Evolutionary conservation across 2,113 vertebrate species (phyloP).

Genomic region (Coryphaenoides rupestris): DNA sequence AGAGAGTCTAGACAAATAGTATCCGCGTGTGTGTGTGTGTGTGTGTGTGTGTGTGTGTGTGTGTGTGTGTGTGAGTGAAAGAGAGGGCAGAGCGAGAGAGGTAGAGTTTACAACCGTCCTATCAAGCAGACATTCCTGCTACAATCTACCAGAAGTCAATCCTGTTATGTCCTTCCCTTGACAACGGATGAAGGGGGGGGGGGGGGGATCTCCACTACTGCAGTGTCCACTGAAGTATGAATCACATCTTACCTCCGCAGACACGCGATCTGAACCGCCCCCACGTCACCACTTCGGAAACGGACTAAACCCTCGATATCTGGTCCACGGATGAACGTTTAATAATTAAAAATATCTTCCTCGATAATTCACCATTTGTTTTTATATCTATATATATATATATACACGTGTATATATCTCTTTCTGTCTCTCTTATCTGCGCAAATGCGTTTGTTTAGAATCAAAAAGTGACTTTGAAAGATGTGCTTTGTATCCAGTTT

Average conservation of each 20-base stretch:
- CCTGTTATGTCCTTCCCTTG: conserved; percentile 5
- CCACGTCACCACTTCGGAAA: too few species aligned
- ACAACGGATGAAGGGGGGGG: not conserved
- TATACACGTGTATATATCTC: conserved; percentile 44
- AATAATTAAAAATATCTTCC: too few species aligned
- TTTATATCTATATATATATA: not conserved
- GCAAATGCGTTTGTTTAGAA: conserved; percentile 12
- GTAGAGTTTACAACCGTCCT: conserved; percentile 22
- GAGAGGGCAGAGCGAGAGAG: too few species aligned
- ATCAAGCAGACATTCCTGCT: conserved; percentile 12
- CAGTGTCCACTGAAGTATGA: too few species aligned
- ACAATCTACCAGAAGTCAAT: conserved; percentile 3
- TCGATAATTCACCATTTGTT: too few species aligned
- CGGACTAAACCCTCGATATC: too few species aligned
- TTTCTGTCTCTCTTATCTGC: conserved; percentile 44
- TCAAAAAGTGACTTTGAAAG: not conserved
- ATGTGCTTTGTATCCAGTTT: not conserved
- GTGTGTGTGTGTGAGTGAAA: not conserved
- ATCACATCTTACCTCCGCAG: too few species aligned
- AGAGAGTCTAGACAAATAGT: too few species aligned
- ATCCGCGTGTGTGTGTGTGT: not conserved
- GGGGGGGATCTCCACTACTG: too few species aligned
- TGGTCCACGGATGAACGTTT: too few species aligned
- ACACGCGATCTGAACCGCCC: too few species aligned
- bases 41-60: not conserved